Evolutionary conservation across 92 coral and sea anemone species (phyloP).

Genomic region (Muricea muricata): DNA sequence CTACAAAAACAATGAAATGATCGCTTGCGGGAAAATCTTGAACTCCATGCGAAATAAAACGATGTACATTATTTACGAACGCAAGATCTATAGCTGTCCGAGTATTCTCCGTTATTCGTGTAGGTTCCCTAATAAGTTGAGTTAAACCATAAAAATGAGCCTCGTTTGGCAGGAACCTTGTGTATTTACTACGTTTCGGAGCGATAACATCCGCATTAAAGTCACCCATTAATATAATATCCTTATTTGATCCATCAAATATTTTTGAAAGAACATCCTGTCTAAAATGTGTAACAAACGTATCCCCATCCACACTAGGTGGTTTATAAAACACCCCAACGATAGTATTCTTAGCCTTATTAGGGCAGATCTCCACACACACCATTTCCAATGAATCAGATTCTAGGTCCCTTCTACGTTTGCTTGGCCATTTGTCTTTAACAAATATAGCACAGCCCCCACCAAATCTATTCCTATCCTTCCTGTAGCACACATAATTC

Average conservation of each 20-base stretch:
- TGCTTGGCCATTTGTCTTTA: conserved; percentile 65
- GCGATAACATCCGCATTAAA: conserved; percentile 63
- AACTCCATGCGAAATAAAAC: no score
- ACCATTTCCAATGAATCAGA: conserved; percentile 63
- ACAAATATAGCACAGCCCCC: conserved; percentile 64
- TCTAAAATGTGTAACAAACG: conserved; percentile 42
- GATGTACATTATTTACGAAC: no score
- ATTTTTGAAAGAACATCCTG: conserved; percentile 54
- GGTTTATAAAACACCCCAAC: conserved; percentile 55
- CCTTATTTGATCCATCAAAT: no score
- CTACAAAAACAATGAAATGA: no score
- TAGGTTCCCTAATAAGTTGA: no score
- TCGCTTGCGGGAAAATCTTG: no score
- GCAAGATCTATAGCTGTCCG: no score
- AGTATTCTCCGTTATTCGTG: no score
- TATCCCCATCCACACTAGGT: no score
- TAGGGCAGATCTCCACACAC: conserved; percentile 62
- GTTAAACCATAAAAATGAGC: no score
- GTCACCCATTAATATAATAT: no score
- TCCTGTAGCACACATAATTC: conserved; percentile 61
- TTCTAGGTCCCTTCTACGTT: conserved; percentile 61
- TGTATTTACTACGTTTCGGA: conserved; percentile 57
- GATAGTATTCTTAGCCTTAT: conserved; percentile 52
- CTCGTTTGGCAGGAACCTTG: conserved; percentile 41
- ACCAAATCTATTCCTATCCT: conserved; percentile 54